Evolutionary conservation across 2,797 vertebrate species (phyloP), one percentile per base, ranked within the genome.

Genomic region (Oryzias dopingdopingensis): DNA sequence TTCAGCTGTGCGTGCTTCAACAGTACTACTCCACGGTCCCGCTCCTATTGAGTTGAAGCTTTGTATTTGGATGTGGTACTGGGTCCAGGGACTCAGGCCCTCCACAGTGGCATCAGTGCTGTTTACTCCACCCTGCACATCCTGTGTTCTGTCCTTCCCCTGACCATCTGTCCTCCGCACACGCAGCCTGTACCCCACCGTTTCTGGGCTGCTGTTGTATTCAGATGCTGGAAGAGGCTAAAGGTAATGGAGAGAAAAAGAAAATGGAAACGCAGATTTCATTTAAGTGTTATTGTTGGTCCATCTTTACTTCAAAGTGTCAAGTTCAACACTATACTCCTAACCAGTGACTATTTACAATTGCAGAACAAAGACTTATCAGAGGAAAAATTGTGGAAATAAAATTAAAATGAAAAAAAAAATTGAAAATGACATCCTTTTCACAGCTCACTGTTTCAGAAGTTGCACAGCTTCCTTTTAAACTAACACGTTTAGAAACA

Each of bases 21-120:
- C 88, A 0, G 80, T 53, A 24, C 88, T 87, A 0, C 96, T 97
- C 96, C 96, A 98, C 0, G 95, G 95, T 59, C 96, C 96, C 0
- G 93, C 84, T 50, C 96, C 96, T 0, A 96, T 95, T 62, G 95
- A 95, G 26, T 98, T 98, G 85, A 94, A 95, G 40, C 94, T 94
- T 70, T 98, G 96, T 76, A 97, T 88, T 86, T 95, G 93, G 56
- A 96, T 84, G 49, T 93, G 92, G 3, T 98, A 98, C 55, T 94
- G 92, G 0, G 92, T 93, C 95, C 95, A 98, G 69, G 96, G 95
- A 68, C 91, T 91, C 67, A 98, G 89, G 6, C 88, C 92, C 69
- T 96, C 96, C 0, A 96, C 6, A 0, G 92, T 93, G 82, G 87
- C 88, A 67, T 96, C 93, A 17, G 88, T 74, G 53, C 57, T 18